These are phyloP conservation scores for Notolabrus celidotus DNA, from an alignment of 2,797 vertebrate species.

Conservation along the genomic window DNA sequence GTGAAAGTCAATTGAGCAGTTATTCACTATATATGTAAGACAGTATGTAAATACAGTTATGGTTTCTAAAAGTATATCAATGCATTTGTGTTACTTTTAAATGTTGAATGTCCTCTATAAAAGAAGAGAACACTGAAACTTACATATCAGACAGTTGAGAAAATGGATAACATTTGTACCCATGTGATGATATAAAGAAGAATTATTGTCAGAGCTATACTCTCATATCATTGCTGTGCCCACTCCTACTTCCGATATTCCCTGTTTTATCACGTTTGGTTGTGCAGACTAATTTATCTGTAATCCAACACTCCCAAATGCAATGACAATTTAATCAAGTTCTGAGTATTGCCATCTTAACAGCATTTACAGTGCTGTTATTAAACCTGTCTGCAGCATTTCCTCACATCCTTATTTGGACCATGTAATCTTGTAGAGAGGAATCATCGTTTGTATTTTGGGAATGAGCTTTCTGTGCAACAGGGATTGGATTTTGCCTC, in stretches of 20 bases:
- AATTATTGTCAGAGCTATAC: too few species aligned
- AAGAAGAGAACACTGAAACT: too few species aligned
- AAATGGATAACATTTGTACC: too few species aligned
- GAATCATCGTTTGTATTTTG: slow-evolving; percentile 44
- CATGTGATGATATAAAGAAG: too few species aligned
- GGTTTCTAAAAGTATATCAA: too few species aligned
- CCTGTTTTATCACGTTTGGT: slow-evolving; percentile 6
- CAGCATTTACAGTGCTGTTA: slow-evolving; percentile 8
- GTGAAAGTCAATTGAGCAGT: too few species aligned
- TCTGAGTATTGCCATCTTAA: slow-evolving; percentile 4
- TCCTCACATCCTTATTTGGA: slow-evolving; percentile 42
- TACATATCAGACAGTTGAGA: too few species aligned
- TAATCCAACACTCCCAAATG: slow-evolving; percentile 3
- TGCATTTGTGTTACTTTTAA: too few species aligned
- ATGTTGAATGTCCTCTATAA: too few species aligned
- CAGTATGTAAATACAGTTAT: too few species aligned
- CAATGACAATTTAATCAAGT: not conserved
- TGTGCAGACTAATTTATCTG: slow-evolving; percentile 1
- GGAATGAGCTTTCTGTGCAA: slow-evolving; percentile 40
- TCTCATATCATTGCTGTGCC: not conserved
- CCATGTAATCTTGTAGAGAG: slow-evolving; percentile 39
- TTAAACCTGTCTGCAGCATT: slow-evolving; percentile 45
- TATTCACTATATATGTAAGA: too few species aligned
- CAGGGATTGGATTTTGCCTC: slow-evolving; percentile 23
- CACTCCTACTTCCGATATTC: not conserved